Percentiles rank a stretch among this genome's conserved stretches.
These are phyloP conservation scores for Phymorhynchus buccinoides DNA, from an alignment of 1,140 invertebrate genomes.

Conservation along the genomic window DNA sequence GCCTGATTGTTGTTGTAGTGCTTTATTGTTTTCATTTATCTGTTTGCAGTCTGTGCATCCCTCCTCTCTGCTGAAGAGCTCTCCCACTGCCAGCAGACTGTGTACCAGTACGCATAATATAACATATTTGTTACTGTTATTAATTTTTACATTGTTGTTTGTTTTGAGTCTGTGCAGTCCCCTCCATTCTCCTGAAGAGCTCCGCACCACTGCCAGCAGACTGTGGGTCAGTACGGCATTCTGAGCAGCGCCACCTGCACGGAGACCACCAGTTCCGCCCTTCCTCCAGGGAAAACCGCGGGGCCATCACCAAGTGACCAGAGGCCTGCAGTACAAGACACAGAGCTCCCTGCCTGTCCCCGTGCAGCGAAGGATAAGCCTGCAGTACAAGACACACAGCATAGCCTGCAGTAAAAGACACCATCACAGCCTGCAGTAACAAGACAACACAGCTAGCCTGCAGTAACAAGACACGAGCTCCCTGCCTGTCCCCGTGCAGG, in stretches of 20 bases:
- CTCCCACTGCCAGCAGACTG: background rate
- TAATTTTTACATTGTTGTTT: background rate
- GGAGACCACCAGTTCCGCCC: slow-evolving; percentile 86
- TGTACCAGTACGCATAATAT: background rate
- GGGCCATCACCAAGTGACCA: slow-evolving; percentile 80
- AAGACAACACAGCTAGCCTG: too few species aligned
- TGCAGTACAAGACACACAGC: too few species aligned
- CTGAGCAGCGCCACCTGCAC: slow-evolving; percentile 82
- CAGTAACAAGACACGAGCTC: too few species aligned
- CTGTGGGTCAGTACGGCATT: slow-evolving; percentile 83
- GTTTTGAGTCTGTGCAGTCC: slow-evolving; percentile 80
- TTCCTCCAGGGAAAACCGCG: slow-evolving; percentile 83
- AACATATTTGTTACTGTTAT: background rate
- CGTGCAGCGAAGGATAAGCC: background rate
- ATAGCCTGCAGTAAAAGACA: too few species aligned
- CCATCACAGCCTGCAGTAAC: too few species aligned
- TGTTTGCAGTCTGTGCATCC: too few species aligned
- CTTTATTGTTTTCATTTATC: too few species aligned
- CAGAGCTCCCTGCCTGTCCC: background rate
- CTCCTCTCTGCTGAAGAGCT: background rate
- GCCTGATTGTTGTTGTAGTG: too few species aligned
- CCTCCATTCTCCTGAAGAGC: slow-evolving; percentile 85
- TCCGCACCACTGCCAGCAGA: slow-evolving; percentile 84
- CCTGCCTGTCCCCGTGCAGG: too few species aligned
- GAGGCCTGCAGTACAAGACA: slow-evolving; percentile 75